Percentiles rank a stretch among this genome's conserved stretches.
Conservation (phyloP, 2,888 invertebrate genomes). For the Thymelicus sylvestris region DNA sequence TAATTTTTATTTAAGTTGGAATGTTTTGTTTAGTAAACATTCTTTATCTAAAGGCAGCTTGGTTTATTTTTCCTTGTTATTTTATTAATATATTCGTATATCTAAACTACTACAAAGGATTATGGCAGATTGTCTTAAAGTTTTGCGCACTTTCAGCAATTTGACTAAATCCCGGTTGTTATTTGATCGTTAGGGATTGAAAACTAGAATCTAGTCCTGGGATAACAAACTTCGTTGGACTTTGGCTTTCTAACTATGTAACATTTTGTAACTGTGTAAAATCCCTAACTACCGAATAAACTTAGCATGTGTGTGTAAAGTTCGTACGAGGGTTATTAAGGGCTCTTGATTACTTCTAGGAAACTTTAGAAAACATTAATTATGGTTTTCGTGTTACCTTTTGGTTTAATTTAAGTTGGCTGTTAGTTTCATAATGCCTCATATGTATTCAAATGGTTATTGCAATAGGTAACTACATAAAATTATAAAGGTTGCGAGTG, state of each 20-base stretch:
- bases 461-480: too few species aligned
- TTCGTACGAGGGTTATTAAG: neutral
- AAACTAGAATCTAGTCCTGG: slow-evolving; percentile 15
- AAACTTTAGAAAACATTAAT: slow-evolving; percentile 2
- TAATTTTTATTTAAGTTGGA: neutral
- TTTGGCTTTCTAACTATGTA: slow-evolving; percentile 28
- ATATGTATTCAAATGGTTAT: neutral
- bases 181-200: slow-evolving; percentile 25
- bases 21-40: neutral
- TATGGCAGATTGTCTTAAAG: neutral
- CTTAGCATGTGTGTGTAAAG: slow-evolving; percentile 8
- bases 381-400: neutral
- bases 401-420: neutral
- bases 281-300: slow-evolving; percentile 5
- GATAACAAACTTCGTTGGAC: slow-evolving; percentile 17
- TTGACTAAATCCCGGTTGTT: slow-evolving; percentile 12
- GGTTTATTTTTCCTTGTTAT: neutral
- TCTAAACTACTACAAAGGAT: neutral
- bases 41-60: neutral
- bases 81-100: neutral
- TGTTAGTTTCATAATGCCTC: neutral
- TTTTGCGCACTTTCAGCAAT: slow-evolving; percentile 19
- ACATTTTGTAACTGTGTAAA: slow-evolving; percentile 17
- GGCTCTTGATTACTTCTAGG: neutral
- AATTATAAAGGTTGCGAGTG: too few species aligned